Conservation (phyloP, 2,113 vertebrate species). For the Potamarius usumacintae region DNA sequence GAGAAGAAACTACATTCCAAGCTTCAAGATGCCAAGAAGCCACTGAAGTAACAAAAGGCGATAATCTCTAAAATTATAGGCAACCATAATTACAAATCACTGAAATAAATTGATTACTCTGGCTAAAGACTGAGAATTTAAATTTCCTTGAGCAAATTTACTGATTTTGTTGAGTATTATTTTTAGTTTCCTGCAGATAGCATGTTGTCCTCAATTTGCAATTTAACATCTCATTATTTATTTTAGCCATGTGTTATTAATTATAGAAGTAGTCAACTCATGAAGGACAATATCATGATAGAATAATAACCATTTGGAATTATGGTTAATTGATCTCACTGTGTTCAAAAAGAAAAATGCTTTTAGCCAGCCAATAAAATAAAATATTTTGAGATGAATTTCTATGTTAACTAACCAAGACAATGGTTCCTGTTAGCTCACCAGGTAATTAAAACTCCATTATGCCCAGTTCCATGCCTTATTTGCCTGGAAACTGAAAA, state of each 20-base stretch:
- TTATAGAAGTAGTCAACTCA: neutral
- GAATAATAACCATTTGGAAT: neutral
- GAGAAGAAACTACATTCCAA: constrained; percentile 29
- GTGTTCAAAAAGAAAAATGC: neutral
- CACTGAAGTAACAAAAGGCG: neutral
- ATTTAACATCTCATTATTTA: neutral
- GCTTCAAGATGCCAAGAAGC: neutral
- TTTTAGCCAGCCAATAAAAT: neutral
- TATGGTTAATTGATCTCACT: neutral
- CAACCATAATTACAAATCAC: neutral
- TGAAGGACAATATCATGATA: neutral
- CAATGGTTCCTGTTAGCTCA: neutral
- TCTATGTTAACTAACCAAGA: neutral
- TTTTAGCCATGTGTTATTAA: neutral
- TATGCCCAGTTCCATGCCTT: neutral
- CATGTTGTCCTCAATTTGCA: neutral
- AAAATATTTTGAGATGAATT: neutral
- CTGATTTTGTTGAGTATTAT: neutral
- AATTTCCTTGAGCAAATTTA: neutral
- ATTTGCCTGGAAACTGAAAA: neutral
- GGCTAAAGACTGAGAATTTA: neutral
- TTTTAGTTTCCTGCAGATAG: neutral
- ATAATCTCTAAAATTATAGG: neutral
- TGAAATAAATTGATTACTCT: neutral
- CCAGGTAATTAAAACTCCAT: neutral